phyloP scores from a whole-genome alignment of 2,113 vertebrate genomes.

The Ceuthmochares aereus region DNA sequence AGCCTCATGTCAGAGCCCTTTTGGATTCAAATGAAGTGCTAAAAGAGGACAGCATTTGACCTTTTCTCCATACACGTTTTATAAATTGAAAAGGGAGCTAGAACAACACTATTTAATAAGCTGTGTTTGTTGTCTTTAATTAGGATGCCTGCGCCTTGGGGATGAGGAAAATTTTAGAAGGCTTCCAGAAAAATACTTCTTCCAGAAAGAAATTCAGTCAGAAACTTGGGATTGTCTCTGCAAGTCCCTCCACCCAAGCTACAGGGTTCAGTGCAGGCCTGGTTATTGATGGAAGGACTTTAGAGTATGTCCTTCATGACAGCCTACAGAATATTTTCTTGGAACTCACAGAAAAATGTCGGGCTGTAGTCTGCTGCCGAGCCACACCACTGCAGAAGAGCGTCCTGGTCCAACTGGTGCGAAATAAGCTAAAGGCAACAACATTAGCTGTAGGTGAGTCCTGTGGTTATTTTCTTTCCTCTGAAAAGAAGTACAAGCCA shows the following conservation, averaged over 20 bases:
- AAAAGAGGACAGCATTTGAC: background rate
- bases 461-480: background rate
- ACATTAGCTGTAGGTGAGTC: conserved; percentile 86
- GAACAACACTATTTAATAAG: background rate
- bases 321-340: conserved; percentile 78
- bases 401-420: conserved; percentile 81
- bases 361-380: conserved; percentile 85
- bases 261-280: conserved; percentile 68
- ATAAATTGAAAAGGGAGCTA: background rate
- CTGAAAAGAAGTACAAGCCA: background rate
- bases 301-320: conserved; percentile 82
- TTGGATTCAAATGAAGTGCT: background rate
- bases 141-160: conserved; percentile 84
- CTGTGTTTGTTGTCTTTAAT: background rate
- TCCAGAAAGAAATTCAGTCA: accelerated
- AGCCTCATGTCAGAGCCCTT: background rate
- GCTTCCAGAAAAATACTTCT: conserved; percentile 56
- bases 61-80: background rate
- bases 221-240: background rate
- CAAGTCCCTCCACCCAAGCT: background rate
- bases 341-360: conserved; percentile 76
- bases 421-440: conserved; percentile 80
- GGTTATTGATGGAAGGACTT: conserved; percentile 83
- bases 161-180: conserved; percentile 76
- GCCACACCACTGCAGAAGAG: conserved; percentile 89